Conservation (phyloP, 2,888 invertebrate species). For the Cheiracanthium punctorium region DNA sequence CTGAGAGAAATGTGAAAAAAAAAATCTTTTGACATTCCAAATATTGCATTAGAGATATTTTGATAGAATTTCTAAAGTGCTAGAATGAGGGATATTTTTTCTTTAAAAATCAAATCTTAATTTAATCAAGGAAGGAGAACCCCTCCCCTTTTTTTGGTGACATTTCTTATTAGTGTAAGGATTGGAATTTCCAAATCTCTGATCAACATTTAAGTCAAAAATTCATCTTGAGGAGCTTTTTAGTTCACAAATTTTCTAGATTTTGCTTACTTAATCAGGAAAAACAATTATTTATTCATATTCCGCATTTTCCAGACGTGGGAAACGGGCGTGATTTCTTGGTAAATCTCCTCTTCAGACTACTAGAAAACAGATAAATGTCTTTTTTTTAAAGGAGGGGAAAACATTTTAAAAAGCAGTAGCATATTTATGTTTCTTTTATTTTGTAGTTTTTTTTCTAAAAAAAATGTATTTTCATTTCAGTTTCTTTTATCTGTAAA, state of each 20-base stretch:
- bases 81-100: constrained; percentile 36
- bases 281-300: background rate
- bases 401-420: background rate
- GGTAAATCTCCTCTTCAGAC: background rate
- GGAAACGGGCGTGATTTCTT: background rate
- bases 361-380: background rate
- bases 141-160: constrained; percentile 28
- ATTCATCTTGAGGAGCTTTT: constrained; percentile 11
- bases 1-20: background rate
- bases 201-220: constrained; percentile 19
- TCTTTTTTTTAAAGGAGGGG: background rate
- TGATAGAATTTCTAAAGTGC: background rate
- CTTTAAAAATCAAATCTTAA: constrained; percentile 35
- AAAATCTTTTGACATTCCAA: background rate
- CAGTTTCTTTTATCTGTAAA: too few species aligned
- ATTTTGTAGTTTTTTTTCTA: background rate
- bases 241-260: background rate
- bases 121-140: constrained; percentile 46
- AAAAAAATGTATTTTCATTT: too few species aligned
- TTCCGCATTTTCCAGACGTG: background rate
- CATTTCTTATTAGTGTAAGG: constrained; percentile 43
- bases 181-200: constrained; percentile 38
- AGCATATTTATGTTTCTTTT: background rate
- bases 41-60: background rate
- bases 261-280: background rate